Conservation (phyloP, 1,140 invertebrate genomes). For the Nasonia longicornis region DNA sequence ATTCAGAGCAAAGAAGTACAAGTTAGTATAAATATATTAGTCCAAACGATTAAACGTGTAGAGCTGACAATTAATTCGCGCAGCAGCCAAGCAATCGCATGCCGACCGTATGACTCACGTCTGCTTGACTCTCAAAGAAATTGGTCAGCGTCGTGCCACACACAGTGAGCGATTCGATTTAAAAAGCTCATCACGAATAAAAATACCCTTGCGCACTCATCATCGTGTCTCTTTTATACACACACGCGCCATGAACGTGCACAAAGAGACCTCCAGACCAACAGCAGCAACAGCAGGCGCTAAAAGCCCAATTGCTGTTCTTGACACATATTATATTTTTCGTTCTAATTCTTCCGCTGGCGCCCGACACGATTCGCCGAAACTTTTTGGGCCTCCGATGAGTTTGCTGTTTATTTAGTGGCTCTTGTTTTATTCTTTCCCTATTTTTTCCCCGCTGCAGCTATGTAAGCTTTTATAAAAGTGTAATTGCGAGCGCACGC, state of each 20-base stretch:
- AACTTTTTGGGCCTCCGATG: background rate
- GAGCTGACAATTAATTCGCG: background rate
- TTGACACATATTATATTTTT: background rate
- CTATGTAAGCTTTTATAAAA: background rate
- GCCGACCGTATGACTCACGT: background rate
- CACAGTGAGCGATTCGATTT: slow-evolving; percentile 3
- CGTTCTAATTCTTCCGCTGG: background rate
- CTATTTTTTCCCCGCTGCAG: background rate
- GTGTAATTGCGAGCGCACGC: background rate
- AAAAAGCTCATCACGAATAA: slow-evolving; percentile 8
- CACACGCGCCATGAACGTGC: too few species aligned
- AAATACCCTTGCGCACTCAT: background rate
- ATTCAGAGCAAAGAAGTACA: too few species aligned
- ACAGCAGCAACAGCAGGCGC: background rate
- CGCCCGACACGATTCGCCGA: background rate
- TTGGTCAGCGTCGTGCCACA: background rate
- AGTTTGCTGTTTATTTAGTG: background rate
- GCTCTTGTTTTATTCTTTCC: background rate
- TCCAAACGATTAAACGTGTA: background rate
- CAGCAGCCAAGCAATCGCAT: background rate
- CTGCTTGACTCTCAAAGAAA: slow-evolving; percentile 7
- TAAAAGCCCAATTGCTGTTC: background rate
- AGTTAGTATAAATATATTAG: background rate
- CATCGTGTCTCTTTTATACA: background rate
- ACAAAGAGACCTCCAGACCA: too few species aligned